Percentiles rank a stretch among this genome's conserved stretches.
These are phyloP conservation scores for Microcebus griseorufus DNA, from an alignment of 2,113 vertebrate genomes.

Conservation along the genomic window DNA sequence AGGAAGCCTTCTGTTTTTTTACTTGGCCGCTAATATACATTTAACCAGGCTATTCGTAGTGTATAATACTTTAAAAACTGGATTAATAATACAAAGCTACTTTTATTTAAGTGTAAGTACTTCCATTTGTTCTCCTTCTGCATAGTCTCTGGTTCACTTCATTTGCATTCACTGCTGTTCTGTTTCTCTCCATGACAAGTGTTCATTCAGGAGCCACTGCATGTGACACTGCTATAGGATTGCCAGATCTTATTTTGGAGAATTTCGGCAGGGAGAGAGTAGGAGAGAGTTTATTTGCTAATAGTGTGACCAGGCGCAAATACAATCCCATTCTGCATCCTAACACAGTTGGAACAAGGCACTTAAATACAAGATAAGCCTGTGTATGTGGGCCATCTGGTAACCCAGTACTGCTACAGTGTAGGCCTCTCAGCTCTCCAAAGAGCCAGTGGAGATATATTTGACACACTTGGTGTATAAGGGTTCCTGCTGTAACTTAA, in stretches of 20 bases:
- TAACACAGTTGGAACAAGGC: neutral
- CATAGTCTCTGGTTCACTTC: neutral
- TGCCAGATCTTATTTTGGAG: slow-evolving; percentile 42
- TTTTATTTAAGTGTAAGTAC: neutral
- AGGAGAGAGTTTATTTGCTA: slow-evolving; percentile 2
- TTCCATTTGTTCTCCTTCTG: neutral
- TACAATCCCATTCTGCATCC: neutral
- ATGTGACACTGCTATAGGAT: slow-evolving; percentile 1
- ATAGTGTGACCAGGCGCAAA: neutral
- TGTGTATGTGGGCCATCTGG: neutral
- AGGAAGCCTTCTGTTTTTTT: neutral
- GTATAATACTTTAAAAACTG: neutral
- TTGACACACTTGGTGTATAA: neutral
- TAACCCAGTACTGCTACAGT: neutral
- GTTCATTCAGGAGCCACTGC: slow-evolving; percentile 48
- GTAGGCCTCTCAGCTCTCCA: neutral
- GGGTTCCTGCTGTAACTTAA: neutral
- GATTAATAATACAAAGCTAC: neutral
- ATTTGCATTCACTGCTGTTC: slow-evolving; percentile 9
- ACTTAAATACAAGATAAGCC: neutral
- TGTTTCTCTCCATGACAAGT: neutral
- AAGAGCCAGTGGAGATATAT: neutral
- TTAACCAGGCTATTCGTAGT: neutral
- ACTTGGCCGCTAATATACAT: neutral
- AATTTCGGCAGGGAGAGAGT: slow-evolving; percentile 10